Base-by-base conservation (phyloP, 2,113 vertebrate genomes). In the Phalacrocorax aristotelis region DNA sequence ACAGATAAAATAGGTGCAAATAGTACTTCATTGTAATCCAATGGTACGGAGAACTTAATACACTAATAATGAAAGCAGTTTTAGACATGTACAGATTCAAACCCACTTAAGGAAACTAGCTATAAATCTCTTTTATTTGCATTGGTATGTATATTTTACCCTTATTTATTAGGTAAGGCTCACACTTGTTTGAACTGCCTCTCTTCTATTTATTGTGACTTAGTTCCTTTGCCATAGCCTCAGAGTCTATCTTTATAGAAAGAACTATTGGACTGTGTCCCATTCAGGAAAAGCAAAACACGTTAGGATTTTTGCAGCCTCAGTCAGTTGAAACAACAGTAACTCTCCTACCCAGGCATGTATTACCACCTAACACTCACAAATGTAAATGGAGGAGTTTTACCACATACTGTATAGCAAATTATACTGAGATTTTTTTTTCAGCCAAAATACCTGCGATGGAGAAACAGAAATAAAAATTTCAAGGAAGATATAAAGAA, bases 11-110 rank as follows among this genome's bases (percentile, higher is more conserved):
- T 4, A 52, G 44, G 55, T 57, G 69, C 75, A 95, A 93, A 79
- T 5, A 65, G 49, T 38, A 13, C 49, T 42, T 51, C 49, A 51
- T 29, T 74, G 87, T 58, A 84, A 92, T 49, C 18, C 54, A 68
- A 0, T 23, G 49, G 40, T 25, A 26, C 0, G 0, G 82, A 30
- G 70, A 69, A 44, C n/a, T 18, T 40, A 72, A 40, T 42, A 13
- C 15, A 5, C 36, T 69, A n/a, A 58, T 57, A 83, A 76, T 70
- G 62, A 32, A 74, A 58, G 46, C 42, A 51, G 22, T 46, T 72
- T 36, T 15, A 22, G 32, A 40, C 42, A 27, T 26, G 36, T 26
- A 15, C 12, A 29, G 17, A 2, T 79, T 23, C 52, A 38, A 72
- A 69, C 20, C 17, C 40, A 69, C 52, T 54, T 44, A 42, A 70